phyloP scores from a whole-genome alignment of 2,797 vertebrate genomes.

The Aselliscus stoliczkanus region DNA sequence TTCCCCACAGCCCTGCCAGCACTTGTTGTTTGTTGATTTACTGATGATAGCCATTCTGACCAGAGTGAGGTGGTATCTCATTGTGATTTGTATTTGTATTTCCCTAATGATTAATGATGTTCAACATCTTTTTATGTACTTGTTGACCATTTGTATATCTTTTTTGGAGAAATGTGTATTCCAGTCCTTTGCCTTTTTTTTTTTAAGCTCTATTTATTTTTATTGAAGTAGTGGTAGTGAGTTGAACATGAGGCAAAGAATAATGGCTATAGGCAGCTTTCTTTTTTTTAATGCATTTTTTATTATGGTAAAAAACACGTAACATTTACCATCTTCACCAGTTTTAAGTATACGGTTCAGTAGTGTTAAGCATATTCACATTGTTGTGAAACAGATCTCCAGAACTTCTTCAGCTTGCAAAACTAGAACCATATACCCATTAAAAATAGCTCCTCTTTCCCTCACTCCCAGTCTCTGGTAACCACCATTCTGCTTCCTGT shows the following conservation, averaged over 20 bases:
- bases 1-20: no score
- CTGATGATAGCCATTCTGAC: neutral
- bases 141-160: neutral
- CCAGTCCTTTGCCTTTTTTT: neutral
- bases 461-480: neutral
- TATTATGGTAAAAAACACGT: neutral
- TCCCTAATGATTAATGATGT: neutral
- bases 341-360: neutral
- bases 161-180: neutral
- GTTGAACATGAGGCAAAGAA: neutral
- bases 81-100: conserved; percentile 1
- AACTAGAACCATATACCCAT: neutral
- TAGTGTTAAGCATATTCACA: neutral
- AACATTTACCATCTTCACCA: neutral
- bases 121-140: neutral
- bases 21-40: no score
- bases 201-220: neutral
- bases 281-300: neutral
- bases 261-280: neutral
- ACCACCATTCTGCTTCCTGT: neutral
- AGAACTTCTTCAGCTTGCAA: neutral
- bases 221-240: neutral
- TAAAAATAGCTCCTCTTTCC: neutral
- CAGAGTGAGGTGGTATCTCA: neutral
- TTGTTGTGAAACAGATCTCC: neutral